A percentile compares a stretch with the other conserved stretches of the same genome.
Evolutionary conservation across 2,797 vertebrate species (phyloP).

Genomic region (Antrozous pallidus): DNA sequence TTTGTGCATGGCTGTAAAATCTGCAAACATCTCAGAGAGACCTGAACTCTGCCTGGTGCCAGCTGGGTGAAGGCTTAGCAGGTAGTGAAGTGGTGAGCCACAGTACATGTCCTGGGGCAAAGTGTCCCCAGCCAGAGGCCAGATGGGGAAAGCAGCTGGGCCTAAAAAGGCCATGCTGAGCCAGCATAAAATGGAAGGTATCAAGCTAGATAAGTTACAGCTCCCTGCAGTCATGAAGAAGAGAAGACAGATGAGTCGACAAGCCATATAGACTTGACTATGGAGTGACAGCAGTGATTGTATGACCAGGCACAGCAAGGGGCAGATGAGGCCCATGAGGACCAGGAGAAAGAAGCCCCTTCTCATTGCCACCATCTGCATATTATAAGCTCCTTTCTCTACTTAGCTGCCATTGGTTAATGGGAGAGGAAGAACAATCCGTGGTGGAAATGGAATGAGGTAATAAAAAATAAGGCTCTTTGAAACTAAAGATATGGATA

Average conservation of each 20-base stretch:
- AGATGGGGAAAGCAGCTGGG: background rate
- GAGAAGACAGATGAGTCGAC: background rate
- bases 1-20: background rate
- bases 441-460: background rate
- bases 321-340: background rate
- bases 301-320: background rate
- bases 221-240: background rate
- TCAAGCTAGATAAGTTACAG: background rate
- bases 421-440: background rate
- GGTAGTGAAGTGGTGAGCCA: background rate
- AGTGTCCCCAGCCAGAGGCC: background rate
- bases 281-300: background rate
- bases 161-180: background rate
- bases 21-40: background rate
- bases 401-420: background rate
- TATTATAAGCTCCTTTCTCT: background rate
- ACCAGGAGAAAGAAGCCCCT: background rate
- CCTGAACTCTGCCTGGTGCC: background rate
- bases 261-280: background rate
- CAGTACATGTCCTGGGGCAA: background rate
- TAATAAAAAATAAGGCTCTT: background rate
- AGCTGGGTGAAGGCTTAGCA: background rate
- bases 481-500: background rate
- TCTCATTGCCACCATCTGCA: fast-evolving
- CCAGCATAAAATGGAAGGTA: background rate